Evolutionary conservation across 2,888 invertebrate genomes (phyloP).

Genomic region (Dastarcus helophoroides): DNA sequence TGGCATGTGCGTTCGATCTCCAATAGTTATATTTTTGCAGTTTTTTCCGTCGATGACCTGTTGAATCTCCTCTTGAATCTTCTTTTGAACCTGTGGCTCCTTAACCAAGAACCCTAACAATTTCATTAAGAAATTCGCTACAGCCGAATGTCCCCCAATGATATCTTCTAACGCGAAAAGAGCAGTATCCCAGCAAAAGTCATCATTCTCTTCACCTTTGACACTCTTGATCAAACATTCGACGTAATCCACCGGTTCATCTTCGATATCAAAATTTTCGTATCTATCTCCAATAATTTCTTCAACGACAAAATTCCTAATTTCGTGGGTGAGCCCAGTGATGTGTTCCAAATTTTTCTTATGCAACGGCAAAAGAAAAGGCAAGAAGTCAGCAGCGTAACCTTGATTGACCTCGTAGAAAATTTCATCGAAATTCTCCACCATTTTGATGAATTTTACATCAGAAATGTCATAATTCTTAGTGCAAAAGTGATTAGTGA

Average conservation of each 20-base stretch:
- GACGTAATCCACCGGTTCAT: slow-evolving; percentile 43
- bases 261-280: slow-evolving; percentile 22
- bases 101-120: slow-evolving; percentile 45
- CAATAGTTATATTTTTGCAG: slow-evolving; percentile 24
- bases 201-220: slow-evolving; percentile 31
- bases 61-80: slow-evolving; percentile 45
- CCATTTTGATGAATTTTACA: slow-evolving; percentile 38
- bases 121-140: slow-evolving; percentile 50
- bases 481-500: slow-evolving; percentile 49
- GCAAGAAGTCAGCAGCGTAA: slow-evolving; percentile 54
- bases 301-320: slow-evolving; percentile 43
- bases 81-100: slow-evolving; percentile 41
- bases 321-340: slow-evolving; percentile 40
- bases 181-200: slow-evolving; percentile 42
- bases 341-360: slow-evolving; percentile 40
- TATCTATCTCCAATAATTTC: slow-evolving; percentile 41
- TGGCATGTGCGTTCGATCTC: slow-evolving; percentile 42
- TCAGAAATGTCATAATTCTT: slow-evolving; percentile 39
- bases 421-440: slow-evolving; percentile 48
- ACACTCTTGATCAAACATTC: slow-evolving; percentile 46
- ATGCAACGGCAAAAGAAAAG: slow-evolving; percentile 47
- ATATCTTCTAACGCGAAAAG: slow-evolving; percentile 41
- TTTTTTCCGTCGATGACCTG: slow-evolving; percentile 25
- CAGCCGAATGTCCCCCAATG: slow-evolving; percentile 50
- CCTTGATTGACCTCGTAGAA: slow-evolving; percentile 59